Evolutionary conservation across 2,113 vertebrate species (phyloP), one percentile per base, ranked within the genome.

Genomic region (Gavialis gangeticus): DNA sequence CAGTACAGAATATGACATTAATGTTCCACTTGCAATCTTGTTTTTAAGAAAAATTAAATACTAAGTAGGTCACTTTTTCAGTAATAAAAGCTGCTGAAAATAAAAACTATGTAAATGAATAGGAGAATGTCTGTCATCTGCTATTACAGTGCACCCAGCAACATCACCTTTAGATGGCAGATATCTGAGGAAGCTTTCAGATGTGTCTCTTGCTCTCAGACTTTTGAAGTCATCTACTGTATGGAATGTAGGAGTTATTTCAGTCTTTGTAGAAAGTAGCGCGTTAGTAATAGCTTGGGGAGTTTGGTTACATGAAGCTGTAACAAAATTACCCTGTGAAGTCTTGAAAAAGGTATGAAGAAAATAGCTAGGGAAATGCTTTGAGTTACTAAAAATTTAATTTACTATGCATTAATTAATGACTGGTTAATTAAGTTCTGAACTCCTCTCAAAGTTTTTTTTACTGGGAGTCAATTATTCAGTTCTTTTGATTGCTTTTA

Each of bases 341-440:
- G 71, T 93, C 69, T 82, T 93, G 76, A 91, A 94, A 85, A 95
- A 83, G 67, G 75, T 93, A 93, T 73, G 76, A 57, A 81, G 87
- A 85, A 94, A 89, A 79, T 63, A 95, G 58, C 85, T 95, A 54
- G 82, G 77, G 82, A 92, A 96, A 95, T 90, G 66, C 82, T 59
- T 84, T 90, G 77, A 95, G 69, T 96, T 97, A 92, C 88, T 87
- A 93, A 95, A 95, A 82, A 79, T n/a, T 83, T 87, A 93, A 97
- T 96, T 95, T 94, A 63, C 2, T 96, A 14, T 85, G 79, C 95
- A 94, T 95, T 96, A 96, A 95, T 94, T 97, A 93, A 46, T 46
- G 46, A 9, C 63, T 93, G 57, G 28, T 82, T 96, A 95, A 89
- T 92, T 96, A 80, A 95, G 12, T 79, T 88, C 71, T 86, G 59